Evolutionary conservation across 2,113 vertebrate species (phyloP).

Genomic region (Okapia johnstoni): DNA sequence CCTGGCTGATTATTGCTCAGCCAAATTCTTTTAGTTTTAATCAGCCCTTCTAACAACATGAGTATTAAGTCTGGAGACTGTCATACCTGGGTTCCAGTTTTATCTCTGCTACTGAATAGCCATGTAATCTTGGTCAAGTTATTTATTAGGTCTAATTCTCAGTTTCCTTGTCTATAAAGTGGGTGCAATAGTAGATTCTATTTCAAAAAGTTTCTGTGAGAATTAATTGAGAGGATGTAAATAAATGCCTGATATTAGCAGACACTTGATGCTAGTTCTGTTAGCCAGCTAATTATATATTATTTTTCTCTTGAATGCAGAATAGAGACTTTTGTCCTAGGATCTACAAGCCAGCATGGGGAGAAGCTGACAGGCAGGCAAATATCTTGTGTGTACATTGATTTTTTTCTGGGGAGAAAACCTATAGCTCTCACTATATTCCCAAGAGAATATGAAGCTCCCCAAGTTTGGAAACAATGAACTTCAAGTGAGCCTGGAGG

Average conservation of each 20-base stretch:
- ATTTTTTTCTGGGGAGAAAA: not conserved
- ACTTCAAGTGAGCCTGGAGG: not conserved
- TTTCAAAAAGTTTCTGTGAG: not conserved
- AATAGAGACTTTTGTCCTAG: not conserved
- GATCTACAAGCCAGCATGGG: not conserved
- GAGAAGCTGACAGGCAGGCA: not conserved
- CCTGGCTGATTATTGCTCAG: no score
- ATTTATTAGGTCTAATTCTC: not conserved
- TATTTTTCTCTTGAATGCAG: not conserved
- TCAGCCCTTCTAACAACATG: not conserved
- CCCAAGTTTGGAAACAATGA: not conserved
- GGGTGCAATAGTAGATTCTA: not conserved
- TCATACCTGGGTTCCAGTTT: not conserved
- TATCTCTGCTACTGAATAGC: not conserved
- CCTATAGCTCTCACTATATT: not conserved
- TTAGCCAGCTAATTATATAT: not conserved
- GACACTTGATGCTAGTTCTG: not conserved
- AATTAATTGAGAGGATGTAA: not conserved
- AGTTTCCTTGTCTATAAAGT: not conserved
- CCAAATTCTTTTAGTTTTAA: not conserved
- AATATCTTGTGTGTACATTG: not conserved
- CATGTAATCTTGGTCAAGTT: not conserved
- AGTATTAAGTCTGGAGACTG: not conserved
- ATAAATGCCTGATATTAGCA: not conserved
- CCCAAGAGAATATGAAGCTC: not conserved